Conservation (phyloP, 2,797 vertebrate genomes). For the Hoplostethus atlanticus region DNA sequence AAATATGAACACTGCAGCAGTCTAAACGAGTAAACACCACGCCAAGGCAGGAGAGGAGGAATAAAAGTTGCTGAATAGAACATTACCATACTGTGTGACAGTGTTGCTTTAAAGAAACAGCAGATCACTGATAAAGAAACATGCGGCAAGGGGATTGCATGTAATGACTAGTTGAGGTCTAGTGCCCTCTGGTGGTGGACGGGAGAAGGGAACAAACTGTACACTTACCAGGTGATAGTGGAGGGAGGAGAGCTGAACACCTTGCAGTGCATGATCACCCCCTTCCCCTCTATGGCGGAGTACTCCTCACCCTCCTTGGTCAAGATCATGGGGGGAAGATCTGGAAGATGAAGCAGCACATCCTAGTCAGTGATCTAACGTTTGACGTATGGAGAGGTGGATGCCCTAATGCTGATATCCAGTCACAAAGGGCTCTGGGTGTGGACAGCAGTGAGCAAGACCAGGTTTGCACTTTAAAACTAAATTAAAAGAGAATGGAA, state of each 20-base stretch:
- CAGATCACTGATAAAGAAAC: background rate
- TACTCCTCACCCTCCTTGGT: conserved; percentile 89
- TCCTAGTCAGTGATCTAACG: conserved; percentile 13
- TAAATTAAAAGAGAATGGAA: conserved; percentile 6
- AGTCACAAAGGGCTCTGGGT: background rate
- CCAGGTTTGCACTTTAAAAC: background rate
- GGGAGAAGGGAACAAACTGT: background rate
- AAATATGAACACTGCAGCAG: conserved; percentile 5
- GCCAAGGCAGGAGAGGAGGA: background rate
- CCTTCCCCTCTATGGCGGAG: conserved; percentile 86
- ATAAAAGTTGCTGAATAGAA: conserved; percentile 29
- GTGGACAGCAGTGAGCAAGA: background rate
- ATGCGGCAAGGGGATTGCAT: background rate
- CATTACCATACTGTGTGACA: conserved; percentile 7
- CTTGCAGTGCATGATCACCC: conserved; percentile 87
- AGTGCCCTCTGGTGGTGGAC: conserved; percentile 79
- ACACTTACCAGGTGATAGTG: conserved; percentile 87
- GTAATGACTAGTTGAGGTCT: conserved; percentile 56
- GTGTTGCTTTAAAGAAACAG: conserved; percentile 18
- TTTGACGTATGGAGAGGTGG: background rate
- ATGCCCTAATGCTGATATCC: too few relatives aligned
- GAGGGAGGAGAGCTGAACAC: conserved; percentile 93
- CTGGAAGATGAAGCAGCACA: conserved; percentile 75
- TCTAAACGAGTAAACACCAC: background rate
- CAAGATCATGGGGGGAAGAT: conserved; percentile 91